Evolutionary conservation across 2,113 vertebrate species (phyloP), one percentile per base, ranked within the genome.

Genomic region (Piaya cayana): DNA sequence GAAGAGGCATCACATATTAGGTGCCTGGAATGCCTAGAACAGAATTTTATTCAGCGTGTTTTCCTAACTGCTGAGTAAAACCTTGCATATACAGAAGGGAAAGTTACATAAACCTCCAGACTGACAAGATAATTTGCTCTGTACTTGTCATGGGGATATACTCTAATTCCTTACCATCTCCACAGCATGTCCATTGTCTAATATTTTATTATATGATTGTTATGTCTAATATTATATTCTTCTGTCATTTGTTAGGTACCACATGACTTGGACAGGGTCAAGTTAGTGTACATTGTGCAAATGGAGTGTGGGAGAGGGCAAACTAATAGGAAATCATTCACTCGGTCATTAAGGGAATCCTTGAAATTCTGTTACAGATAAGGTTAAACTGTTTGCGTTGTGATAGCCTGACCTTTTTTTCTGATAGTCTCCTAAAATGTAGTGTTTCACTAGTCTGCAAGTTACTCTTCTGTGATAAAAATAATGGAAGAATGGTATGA

Each of bases 331-430:
- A 79, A 39, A 34, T 79, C 1, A 1, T 74, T 83, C 43, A 5
- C 56, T 37, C 2, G 3, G 25, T 64, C 70, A n/a, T 1, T 49
- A 82, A 49, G 34, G 39, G 36, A 23, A 16, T 49, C 42, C n/a
- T 75, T 30, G 21, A 60, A 45, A 32, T 2, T 3, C 13, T 22
- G 56, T 36, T 53, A 75, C 0, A 1, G 22, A 16, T 43, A n/a
- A 62, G 32, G 34, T 21, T 80, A 67, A 70, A n/a, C 34, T 63
- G 10, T 11, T 15, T 21, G 39, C 27, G 19, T 13, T 39, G 23
- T 42, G 64, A 59, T 78, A 74, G 43, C 8, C 45, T 62, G 8
- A 50, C 9, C 5, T 72, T 55, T 68, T 63, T 67, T 75, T 16
- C 56, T 50, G 9, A 32, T 68, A 8, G 30, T 34, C 22, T 68